Evolutionary conservation across 64 coral and sea anemone species (phyloP).

Genomic region (Hydrozoanthus tunicans): DNA sequence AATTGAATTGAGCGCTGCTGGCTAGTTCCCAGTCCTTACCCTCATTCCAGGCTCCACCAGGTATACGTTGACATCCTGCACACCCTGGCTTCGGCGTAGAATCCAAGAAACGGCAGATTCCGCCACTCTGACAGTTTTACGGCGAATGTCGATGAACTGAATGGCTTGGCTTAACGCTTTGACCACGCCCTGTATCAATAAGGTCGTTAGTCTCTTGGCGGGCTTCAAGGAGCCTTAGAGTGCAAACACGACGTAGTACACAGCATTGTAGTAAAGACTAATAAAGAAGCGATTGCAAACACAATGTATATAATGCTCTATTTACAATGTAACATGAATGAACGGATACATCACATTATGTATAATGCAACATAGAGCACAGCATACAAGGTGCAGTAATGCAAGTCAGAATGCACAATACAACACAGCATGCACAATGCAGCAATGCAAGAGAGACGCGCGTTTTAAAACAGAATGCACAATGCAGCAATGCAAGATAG

Average conservation of each 20-base stretch:
- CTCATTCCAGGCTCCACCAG: slow-evolving; percentile 92
- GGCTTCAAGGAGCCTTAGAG: background rate
- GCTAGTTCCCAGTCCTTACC: slow-evolving; percentile 27
- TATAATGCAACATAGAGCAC: no score
- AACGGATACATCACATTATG: no score
- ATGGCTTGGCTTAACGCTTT: slow-evolving; percentile 94
- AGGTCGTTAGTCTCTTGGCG: background rate
- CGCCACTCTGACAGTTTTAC: slow-evolving; percentile 96
- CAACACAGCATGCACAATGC: background rate
- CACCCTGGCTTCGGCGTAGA: slow-evolving; percentile 71
- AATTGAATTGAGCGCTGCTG: no score
- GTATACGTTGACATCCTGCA: slow-evolving; percentile 91
- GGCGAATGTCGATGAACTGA: slow-evolving; percentile 87
- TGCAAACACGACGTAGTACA: background rate
- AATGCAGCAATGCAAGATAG: background rate
- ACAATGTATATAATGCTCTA: no score
- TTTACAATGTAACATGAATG: no score
- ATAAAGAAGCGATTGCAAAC: background rate
- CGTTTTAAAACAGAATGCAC: background rate
- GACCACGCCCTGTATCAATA: slow-evolving; percentile 61
- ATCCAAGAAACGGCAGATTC: slow-evolving; percentile 98
- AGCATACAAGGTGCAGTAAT: background rate
- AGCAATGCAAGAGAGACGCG: background rate
- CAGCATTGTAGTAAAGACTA: background rate
- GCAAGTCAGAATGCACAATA: background rate